A percentile compares a stretch with the other conserved stretches of the same genome.
phyloP scores from a whole-genome alignment of 2,113 vertebrate genomes.

The Loxodonta africana region DNA sequence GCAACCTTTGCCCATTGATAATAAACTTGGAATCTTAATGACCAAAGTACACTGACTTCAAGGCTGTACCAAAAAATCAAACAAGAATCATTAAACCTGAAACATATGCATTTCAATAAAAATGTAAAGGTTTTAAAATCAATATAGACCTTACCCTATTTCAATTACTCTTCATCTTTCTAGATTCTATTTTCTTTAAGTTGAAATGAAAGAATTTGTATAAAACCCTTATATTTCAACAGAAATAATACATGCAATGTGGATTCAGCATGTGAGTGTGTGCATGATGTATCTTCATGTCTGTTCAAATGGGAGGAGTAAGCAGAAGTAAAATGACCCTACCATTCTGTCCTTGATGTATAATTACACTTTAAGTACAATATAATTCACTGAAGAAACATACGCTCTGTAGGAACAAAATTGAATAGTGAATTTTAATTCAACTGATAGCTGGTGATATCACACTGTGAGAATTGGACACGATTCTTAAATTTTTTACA shows the following conservation, averaged over 20 bases:
- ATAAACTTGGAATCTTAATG: background rate
- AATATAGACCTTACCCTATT: background rate
- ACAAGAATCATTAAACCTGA: background rate
- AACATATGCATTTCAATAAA: background rate
- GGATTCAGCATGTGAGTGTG: accelerated
- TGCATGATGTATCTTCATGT: background rate
- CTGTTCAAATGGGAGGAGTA: background rate
- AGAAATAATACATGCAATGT: accelerated
- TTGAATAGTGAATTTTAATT: conserved; percentile 46
- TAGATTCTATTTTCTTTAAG: background rate
- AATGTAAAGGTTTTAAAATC: background rate
- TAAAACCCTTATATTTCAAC: background rate
- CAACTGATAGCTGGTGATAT: background rate
- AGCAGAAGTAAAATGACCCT: background rate
- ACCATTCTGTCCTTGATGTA: background rate
- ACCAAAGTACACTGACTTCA: background rate
- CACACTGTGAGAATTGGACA: background rate
- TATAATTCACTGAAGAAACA: conserved; percentile 46
- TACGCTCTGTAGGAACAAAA: conserved; percentile 33
- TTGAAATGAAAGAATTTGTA: background rate
- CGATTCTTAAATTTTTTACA: background rate
- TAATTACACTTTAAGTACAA: conserved; percentile 66
- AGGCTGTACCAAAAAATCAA: background rate
- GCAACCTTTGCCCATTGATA: background rate
- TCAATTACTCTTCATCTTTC: background rate